Evolutionary conservation across 1,140 invertebrate species (phyloP).

Genomic region (Drosophila pandora): DNA sequence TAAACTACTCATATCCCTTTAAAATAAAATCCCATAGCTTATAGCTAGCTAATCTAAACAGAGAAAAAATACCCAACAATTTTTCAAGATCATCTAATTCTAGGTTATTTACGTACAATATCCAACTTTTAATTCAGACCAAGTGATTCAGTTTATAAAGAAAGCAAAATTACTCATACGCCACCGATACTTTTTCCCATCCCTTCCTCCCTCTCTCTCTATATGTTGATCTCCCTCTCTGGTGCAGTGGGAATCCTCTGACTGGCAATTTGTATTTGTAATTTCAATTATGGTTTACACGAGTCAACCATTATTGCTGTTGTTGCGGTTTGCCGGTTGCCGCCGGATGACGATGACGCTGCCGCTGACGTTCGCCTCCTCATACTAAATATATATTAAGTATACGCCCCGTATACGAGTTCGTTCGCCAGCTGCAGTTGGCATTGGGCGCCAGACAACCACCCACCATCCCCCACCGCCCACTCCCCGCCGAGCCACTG

Average conservation of each 20-base stretch:
- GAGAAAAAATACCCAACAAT: no score
- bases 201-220: neutral
- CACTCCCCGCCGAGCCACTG: neutral
- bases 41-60: no score
- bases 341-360: conserved; percentile 16
- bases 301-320: conserved; percentile 26
- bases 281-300: conserved; percentile 50
- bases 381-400: conserved; percentile 12
- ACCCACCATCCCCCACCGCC: neutral
- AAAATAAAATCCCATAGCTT: neutral
- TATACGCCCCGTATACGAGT: conserved; percentile 28
- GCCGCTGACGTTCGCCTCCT: conserved; percentile 11
- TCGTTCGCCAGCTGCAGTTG: conserved; percentile 44
- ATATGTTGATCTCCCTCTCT: neutral
- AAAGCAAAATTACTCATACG: conserved; percentile 51
- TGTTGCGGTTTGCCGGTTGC: conserved; percentile 4
- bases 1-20: neutral
- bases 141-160: conserved; percentile 44
- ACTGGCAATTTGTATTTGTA: conserved; percentile 34
- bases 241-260: neutral
- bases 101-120: neutral
- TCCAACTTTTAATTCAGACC: conserved; percentile 5
- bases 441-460: conserved; percentile 17
- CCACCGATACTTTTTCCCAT: conserved; percentile 15
- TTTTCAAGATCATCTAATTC: conserved; percentile 23